Base-by-base conservation (phyloP, 2,888 invertebrate species). In the Hyalella azteca region DNA sequence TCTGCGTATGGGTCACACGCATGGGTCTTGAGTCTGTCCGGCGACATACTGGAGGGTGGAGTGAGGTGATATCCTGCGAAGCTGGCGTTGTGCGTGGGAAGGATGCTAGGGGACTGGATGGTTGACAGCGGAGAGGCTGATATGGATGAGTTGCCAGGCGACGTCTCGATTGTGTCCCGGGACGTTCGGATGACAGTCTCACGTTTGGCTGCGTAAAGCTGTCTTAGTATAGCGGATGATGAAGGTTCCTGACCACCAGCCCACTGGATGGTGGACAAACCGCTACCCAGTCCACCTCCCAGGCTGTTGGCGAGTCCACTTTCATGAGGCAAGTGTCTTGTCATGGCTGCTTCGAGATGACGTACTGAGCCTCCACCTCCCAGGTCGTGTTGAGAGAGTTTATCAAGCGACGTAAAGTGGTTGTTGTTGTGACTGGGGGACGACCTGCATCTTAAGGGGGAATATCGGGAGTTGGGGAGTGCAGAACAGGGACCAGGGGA, bases 41-140 rank as follows among this genome's bases (percentile, higher is more conserved):
- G 97, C 5, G 97, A 97, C 1, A 97, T 97, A 3, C 97, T 97
- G n/a, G 96, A 95, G 78, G 97, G 97, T 78, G 97, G 97, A 4
- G 97, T 97, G 95, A 97, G 41, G 29, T 97, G 75, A 95, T 95
- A 48, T 80, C 80, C 88, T 96, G 96, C 86, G 88, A 86, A 73
- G 81, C 82, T 7, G 79, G 79, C 76, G 45, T 75, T 75, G 29
- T 75, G 75, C n/a, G n/a, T n/a, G 0, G 75, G 45, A 22, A 75
- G n/a, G 78, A 84, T 26, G 54, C 82, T 36, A 75, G 73, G 39
- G 79, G 41, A 32, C 78, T 73, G 59, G 60, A 75, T 29, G 78
- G 80, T 45, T 79, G 81, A 22, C 79, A 83, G 32, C 15, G 75
- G 45, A 15, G 75, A 75, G 9, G 75, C 22, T 26, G 75, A 26